A percentile compares a stretch with the other conserved stretches of the same genome.
These are phyloP conservation scores for Rhorus exstirpatorius DNA, from an alignment of 2,888 invertebrate genomes.

Conservation along the genomic window DNA sequence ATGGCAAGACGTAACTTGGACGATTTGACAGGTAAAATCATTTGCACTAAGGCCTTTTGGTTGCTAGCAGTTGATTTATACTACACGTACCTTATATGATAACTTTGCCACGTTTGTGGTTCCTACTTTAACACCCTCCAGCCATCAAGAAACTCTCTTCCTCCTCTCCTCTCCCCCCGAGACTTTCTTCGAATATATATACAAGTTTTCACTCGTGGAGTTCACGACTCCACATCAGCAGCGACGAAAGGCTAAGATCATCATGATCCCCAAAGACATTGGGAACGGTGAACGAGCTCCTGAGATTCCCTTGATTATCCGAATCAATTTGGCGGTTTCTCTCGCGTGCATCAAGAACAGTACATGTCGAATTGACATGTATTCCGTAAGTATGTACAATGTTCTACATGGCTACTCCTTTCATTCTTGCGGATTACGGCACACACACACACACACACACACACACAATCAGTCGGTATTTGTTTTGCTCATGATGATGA, in stretches of 20 bases:
- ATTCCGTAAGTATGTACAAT: slow-evolving; percentile 2
- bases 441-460: background rate
- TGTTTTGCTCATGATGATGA: slow-evolving; percentile 11
- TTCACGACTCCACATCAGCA: slow-evolving; percentile 29
- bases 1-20: slow-evolving; percentile 18
- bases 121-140: slow-evolving; percentile 31
- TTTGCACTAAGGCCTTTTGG: background rate
- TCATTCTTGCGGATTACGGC: slow-evolving; percentile 15
- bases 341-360: slow-evolving; percentile 30
- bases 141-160: slow-evolving; percentile 33
- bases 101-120: background rate
- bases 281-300: slow-evolving; percentile 19
- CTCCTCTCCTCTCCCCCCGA: slow-evolving; percentile 43
- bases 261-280: slow-evolving; percentile 39
- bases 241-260: slow-evolving; percentile 11
- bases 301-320: slow-evolving; percentile 63
- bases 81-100: background rate
- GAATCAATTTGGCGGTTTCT: slow-evolving; percentile 65
- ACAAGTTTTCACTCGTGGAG: slow-evolving; percentile 51
- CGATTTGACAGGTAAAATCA: slow-evolving; percentile 4
- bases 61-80: background rate
- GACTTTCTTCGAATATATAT: slow-evolving; percentile 53
- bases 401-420: background rate
- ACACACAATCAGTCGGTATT: no score
- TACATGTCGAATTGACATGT: slow-evolving; percentile 53